phyloP scores from a whole-genome alignment of 2,888 invertebrate genomes.

The Agonopterix heracliana region DNA sequence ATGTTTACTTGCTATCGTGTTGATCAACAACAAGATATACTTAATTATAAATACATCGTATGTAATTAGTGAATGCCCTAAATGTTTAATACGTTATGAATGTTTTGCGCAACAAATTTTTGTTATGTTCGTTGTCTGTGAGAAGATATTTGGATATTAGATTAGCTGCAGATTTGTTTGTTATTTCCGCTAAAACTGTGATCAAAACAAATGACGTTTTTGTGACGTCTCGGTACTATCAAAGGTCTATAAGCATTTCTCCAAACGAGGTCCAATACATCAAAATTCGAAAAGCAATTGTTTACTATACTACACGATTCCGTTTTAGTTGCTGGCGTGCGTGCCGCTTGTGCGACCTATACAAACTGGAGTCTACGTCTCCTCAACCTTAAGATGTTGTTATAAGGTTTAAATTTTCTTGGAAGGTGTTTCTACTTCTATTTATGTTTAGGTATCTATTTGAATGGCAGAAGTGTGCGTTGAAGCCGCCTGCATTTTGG shows the following conservation, averaged over 20 bases:
- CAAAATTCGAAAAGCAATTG: constrained; percentile 55
- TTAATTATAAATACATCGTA: constrained; percentile 42
- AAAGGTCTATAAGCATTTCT: constrained; percentile 34
- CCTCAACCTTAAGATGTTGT: constrained; percentile 31
- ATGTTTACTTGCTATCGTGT: constrained; percentile 58
- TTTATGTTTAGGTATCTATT: constrained; percentile 28
- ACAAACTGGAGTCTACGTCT: constrained; percentile 18
- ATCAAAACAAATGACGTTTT: constrained; percentile 40
- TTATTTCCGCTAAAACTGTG: too few relatives aligned
- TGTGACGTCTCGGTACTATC: constrained; percentile 2
- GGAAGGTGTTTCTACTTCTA: constrained; percentile 19
- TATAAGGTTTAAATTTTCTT: constrained; percentile 36
- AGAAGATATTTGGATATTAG: too few relatives aligned
- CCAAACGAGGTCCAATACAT: constrained; percentile 53
- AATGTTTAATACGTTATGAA: constrained; percentile 26
- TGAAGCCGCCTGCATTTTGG: constrained; percentile 65
- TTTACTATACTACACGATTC: constrained; percentile 59
- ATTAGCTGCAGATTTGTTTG: too few relatives aligned
- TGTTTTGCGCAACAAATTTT: constrained; percentile 27
- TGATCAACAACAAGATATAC: constrained; percentile 55
- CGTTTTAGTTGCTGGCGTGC: constrained; percentile 51
- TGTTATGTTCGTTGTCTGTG: constrained; percentile 8
- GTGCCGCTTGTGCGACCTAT: constrained; percentile 41
- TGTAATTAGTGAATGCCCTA: constrained; percentile 39
- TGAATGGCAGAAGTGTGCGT: constrained; percentile 54